Evolutionary conservation across 1,140 invertebrate species (phyloP).

Genomic region (Meloidogyne floridensis): DNA sequence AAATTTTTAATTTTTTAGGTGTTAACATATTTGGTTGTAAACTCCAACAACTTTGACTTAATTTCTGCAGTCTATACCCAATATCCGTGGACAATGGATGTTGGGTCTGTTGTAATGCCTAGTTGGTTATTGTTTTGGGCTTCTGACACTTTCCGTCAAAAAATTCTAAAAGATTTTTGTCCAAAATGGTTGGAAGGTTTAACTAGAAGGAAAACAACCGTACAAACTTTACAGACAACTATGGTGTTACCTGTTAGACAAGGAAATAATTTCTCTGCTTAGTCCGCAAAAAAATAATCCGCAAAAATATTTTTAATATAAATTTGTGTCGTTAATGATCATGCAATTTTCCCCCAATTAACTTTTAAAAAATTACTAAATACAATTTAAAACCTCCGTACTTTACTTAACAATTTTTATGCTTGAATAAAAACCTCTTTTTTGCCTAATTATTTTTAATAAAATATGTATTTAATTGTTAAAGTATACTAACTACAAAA

Average conservation of each 20-base stretch:
- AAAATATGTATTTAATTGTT: too few species aligned
- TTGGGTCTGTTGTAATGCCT: constrained; percentile 1
- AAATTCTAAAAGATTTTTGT: constrained; percentile 1
- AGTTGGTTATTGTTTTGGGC: constrained; percentile 20
- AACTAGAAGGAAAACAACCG: background rate
- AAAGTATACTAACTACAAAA: too few species aligned
- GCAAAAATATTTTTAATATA: too few species aligned
- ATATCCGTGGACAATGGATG: constrained; percentile 12
- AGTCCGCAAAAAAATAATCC: background rate
- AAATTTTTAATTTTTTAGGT: background rate
- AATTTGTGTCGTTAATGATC: too few species aligned
- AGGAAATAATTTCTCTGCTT: background rate
- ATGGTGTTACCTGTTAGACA: background rate
- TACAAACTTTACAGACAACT: background rate
- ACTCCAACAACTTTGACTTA: background rate
- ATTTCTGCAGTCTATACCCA: background rate
- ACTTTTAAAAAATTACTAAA: too few species aligned
- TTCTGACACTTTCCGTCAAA: background rate
- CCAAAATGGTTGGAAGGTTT: background rate
- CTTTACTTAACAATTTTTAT: too few species aligned
- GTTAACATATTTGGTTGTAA: background rate
- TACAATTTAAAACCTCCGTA: too few species aligned
- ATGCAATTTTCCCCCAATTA: too few species aligned
- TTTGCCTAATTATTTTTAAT: too few species aligned
- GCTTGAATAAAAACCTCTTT: too few species aligned